These are phyloP conservation scores for Neodiprion virginianus DNA, from an alignment of 1,140 invertebrate genomes.

Conservation along the genomic window DNA sequence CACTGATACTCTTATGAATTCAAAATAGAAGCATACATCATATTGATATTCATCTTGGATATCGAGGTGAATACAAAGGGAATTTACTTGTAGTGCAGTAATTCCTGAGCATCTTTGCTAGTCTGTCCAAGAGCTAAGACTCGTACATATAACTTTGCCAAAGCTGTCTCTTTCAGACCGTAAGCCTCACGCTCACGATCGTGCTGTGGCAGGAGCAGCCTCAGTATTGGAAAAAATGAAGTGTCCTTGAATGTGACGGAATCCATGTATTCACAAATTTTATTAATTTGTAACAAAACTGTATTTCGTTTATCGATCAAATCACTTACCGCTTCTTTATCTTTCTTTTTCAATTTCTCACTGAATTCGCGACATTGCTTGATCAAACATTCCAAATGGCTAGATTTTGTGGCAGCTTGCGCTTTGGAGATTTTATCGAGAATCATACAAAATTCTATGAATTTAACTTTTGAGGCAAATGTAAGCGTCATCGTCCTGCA, in stretches of 20 bases:
- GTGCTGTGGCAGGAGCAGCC: conserved; percentile 74
- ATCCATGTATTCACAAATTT: not conserved
- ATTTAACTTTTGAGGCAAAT: conserved; percentile 50
- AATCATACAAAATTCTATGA: conserved; percentile 56
- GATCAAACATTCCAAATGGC: conserved; percentile 64
- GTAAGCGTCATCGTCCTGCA: conserved; percentile 38
- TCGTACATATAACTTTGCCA: conserved; percentile 72
- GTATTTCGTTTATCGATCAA: not conserved
- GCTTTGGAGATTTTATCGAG: conserved; percentile 64
- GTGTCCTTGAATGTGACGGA: conserved; percentile 42
- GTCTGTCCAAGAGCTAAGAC: conserved; percentile 72
- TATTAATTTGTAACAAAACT: no score
- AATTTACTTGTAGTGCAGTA: conserved; percentile 52
- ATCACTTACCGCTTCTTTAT: conserved; percentile 39
- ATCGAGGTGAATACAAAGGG: conserved; percentile 19
- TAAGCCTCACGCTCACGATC: conserved; percentile 72
- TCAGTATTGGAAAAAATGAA: conserved; percentile 74
- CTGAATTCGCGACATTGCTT: conserved; percentile 55
- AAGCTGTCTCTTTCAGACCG: conserved; percentile 70
- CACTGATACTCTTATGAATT: conserved; percentile 10
- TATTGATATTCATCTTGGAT: not conserved
- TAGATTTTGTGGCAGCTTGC: conserved; percentile 56
- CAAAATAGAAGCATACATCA: conserved; percentile 16
- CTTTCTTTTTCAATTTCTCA: conserved; percentile 39
- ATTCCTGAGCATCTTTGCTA: conserved; percentile 69